Evolutionary conservation across 2,797 vertebrate species (phyloP), one percentile per base, ranked within the genome.

Genomic region (Cygnus olor): DNA sequence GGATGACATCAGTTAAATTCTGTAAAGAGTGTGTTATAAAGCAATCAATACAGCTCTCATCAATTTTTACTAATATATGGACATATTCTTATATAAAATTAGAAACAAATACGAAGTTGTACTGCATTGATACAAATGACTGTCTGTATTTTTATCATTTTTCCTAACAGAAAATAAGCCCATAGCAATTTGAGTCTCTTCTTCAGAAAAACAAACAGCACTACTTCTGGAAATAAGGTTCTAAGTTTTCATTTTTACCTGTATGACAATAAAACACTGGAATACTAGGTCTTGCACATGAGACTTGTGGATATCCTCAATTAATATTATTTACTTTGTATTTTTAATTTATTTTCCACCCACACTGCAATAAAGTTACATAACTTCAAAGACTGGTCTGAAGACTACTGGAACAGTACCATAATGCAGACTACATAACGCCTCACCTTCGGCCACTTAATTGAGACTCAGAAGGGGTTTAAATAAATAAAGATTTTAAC

Each of bases 211-310:
- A 5, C 18, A 61, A 68, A 66, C 11, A 47, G 10, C 34, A 28
- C 16, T 8, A 38, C 14, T 60, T 70, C 5, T 42, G 45, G 25
- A 79, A 87, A 21, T 32, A 80, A 53, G 22, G 60, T 60, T 32
- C 34, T 19, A 61, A 27, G 14, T 49, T 79, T 91, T 80, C 16
- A 18, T 47, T 85, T 84, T 80, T 25, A 76, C 7, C 30, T 28
- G 12, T 30, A 87, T 73, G 27, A 80, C 2, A 5, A 24, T 11
- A 70, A 66, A 58, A 36, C 6, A 3, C 34, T 40, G 24, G 81
- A 79, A 79, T 11, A 68, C 6, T n/a, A 74, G 10, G 14, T 72
- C 8, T 51, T 4, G 0, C 22, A 38, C 8, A n/a, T 0, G 1
- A 1, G 8, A 27, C 30, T 54, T 30, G 21, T 0, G 2, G 45